Conservation (phyloP, 2,888 invertebrate species). For the Athalia cordata region DNA sequence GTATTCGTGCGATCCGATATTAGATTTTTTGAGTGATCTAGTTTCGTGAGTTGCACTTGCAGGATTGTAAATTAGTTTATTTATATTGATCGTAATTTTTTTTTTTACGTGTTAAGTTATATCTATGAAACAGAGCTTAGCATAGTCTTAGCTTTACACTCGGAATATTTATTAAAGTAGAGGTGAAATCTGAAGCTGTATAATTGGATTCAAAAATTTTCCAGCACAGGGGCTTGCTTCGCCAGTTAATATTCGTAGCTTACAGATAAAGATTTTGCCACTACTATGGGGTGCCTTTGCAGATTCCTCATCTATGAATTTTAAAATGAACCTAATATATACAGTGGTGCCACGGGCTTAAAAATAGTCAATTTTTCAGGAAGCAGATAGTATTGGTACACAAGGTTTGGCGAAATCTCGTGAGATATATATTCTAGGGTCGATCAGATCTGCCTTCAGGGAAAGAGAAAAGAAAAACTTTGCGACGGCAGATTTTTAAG, state of each 20-base stretch:
- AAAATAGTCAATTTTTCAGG: slow-evolving; percentile 23
- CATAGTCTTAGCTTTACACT: slow-evolving; percentile 8
- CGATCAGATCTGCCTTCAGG: neutral
- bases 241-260: neutral
- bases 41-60: neutral
- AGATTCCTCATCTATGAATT: slow-evolving; percentile 21
- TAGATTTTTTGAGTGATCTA: slow-evolving; percentile 28
- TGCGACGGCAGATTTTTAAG: neutral
- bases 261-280: slow-evolving; percentile 3
- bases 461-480: neutral
- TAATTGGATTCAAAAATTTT: neutral
- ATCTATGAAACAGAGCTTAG: slow-evolving; percentile 20
- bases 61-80: slow-evolving; percentile 33
- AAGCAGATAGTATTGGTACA: slow-evolving; percentile 6
- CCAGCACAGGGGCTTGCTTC: neutral
- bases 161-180: slow-evolving; percentile 7
- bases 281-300: neutral
- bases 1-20: slow-evolving; percentile 32
- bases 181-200: neutral
- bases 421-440: neutral
- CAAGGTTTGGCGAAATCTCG: slow-evolving; percentile 37
- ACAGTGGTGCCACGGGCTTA: slow-evolving; percentile 34
- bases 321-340: slow-evolving; percentile 8
- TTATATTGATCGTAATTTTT: slow-evolving; percentile 7
- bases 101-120: slow-evolving; percentile 6